Percentiles rank a stretch among this genome's conserved stretches.
Evolutionary conservation across 2,113 vertebrate genomes (phyloP).

Genomic region (Chaetorhynchus papuensis): DNA sequence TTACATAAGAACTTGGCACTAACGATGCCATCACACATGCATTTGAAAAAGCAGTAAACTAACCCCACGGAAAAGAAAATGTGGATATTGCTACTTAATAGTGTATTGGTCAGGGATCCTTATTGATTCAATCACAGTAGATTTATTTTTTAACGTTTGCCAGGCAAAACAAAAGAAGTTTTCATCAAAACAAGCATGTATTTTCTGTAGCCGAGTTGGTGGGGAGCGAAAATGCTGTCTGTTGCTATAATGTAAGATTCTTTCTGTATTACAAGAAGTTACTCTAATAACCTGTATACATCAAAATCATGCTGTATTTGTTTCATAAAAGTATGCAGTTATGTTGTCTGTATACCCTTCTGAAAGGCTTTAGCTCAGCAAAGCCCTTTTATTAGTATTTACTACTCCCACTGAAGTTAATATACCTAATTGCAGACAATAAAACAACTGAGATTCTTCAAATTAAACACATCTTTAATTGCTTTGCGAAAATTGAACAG

Average conservation of each 20-base stretch:
- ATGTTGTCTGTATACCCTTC: neutral
- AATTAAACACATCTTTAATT: slow-evolving; percentile 41
- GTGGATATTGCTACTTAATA: neutral
- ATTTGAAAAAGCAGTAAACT: neutral
- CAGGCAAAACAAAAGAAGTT: neutral
- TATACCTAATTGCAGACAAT: slow-evolving; percentile 23
- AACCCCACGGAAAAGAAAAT: neutral
- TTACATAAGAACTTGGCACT: slow-evolving; percentile 14
- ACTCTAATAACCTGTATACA: neutral
- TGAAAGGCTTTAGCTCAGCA: neutral
- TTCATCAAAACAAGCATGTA: neutral
- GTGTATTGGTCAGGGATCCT: neutral
- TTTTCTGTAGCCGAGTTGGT: neutral
- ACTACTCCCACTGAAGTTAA: slow-evolving; percentile 7
- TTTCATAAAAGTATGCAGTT: neutral
- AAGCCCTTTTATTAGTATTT: slow-evolving; percentile 25
- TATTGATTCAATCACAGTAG: neutral
- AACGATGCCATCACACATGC: neutral
- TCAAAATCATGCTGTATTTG: neutral
- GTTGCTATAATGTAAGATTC: neutral
- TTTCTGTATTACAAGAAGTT: neutral
- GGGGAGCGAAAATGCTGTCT: neutral
- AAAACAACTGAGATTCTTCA: slow-evolving; percentile 12
- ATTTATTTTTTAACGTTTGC: neutral
- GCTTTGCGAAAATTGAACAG: neutral